Conservation (phyloP, 2,797 vertebrate species). For the Onychomys torridus region DNA sequence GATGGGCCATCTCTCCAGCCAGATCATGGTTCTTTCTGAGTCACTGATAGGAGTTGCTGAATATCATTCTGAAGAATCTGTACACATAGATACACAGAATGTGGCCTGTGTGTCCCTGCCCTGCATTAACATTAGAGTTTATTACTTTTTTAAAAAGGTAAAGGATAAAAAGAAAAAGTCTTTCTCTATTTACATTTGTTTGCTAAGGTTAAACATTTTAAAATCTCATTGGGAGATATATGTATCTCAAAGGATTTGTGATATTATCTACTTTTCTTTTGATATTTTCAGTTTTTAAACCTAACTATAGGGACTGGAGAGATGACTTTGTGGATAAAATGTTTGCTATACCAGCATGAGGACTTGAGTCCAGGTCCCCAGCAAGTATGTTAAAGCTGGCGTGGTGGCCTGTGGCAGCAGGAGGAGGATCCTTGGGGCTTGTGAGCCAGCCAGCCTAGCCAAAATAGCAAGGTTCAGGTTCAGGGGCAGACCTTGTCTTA, state of each 20-base stretch:
- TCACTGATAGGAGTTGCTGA: not conserved
- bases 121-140: not conserved
- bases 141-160: slow-evolving; percentile 5
- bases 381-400: not conserved
- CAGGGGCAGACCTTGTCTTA: not conserved
- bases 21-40: slow-evolving; percentile 5
- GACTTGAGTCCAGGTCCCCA: not conserved
- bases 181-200: slow-evolving; percentile 21
- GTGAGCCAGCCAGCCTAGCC: not conserved
- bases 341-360: too few species aligned
- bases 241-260: not conserved
- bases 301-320: too few species aligned
- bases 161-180: not conserved
- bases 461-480: not conserved
- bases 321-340: not conserved
- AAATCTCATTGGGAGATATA: not conserved
- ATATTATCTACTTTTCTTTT: slow-evolving; percentile 43
- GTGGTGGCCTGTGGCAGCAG: not conserved
- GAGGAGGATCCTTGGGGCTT: not conserved
- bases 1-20: not conserved
- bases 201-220: slow-evolving; percentile 30
- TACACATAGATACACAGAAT: not conserved
- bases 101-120: not conserved
- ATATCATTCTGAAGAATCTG: not conserved
- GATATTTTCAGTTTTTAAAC: not conserved